Evolutionary conservation across 2,113 vertebrate genomes (phyloP).

Genomic region (Platichthys flesus): DNA sequence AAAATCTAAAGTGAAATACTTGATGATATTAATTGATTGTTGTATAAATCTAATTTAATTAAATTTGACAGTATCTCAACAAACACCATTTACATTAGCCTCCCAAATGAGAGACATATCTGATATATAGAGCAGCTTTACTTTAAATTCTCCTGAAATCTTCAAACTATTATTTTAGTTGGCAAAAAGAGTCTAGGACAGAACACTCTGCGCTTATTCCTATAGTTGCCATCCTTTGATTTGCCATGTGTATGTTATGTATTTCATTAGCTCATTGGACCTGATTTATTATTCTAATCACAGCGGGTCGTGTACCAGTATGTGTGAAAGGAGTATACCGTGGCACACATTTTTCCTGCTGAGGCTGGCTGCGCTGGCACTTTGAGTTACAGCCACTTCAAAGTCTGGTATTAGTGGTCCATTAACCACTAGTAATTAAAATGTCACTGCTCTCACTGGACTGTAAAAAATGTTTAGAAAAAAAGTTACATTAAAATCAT

Average conservation of each 20-base stretch:
- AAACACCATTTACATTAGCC: no score
- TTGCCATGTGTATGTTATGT: slow-evolving; percentile 20
- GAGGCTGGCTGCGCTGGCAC: slow-evolving; percentile 33
- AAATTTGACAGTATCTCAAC: no score
- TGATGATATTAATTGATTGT: no score
- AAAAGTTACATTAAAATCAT: slow-evolving; percentile 37
- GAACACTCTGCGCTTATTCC: neutral
- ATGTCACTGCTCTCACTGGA: slow-evolving; percentile 62
- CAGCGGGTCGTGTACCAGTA: slow-evolving; percentile 1
- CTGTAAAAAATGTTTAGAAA: slow-evolving; percentile 38
- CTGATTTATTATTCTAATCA: slow-evolving; percentile 37
- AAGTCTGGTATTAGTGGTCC: slow-evolving; percentile 63
- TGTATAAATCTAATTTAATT: no score
- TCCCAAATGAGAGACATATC: no score
- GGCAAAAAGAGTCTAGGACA: neutral
- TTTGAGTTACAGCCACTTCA: slow-evolving; percentile 65
- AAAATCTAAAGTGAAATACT: no score
- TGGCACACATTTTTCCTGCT: slow-evolving; percentile 27
- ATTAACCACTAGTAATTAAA: slow-evolving; percentile 74
- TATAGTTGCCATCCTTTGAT: slow-evolving; percentile 15
- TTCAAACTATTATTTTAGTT: slow-evolving; percentile 1
- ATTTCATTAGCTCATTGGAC: slow-evolving; percentile 28
- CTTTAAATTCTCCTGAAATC: neutral
- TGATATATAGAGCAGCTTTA: neutral
- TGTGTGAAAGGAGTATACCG: slow-evolving; percentile 30